Evolutionary conservation across 2,888 invertebrate species (phyloP).

Genomic region (Resseliella maxima): DNA sequence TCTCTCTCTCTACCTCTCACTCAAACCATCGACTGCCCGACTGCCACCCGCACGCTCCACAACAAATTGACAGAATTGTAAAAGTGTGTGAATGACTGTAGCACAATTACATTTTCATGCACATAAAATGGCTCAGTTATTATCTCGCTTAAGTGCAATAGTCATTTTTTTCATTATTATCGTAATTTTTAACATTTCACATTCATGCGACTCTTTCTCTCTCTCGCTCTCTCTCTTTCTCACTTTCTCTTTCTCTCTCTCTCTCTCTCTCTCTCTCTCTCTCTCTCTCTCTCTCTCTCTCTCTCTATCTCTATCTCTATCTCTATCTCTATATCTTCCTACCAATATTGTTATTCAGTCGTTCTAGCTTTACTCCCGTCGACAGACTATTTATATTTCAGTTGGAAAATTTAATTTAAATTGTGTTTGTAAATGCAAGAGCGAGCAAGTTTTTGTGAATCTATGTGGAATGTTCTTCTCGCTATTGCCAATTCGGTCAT

Average conservation of each 20-base stretch:
- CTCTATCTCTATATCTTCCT: no score
- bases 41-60: not conserved
- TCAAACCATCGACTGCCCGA: not conserved
- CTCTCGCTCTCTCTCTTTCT: not conserved
- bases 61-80: not conserved
- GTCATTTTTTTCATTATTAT: constrained; percentile 49
- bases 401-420: constrained; percentile 56
- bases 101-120: constrained; percentile 53
- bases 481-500: constrained; percentile 31
- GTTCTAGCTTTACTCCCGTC: not conserved
- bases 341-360: no score
- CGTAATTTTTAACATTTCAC: constrained; percentile 29
- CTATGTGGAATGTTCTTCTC: constrained; percentile 16
- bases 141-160: constrained; percentile 48
- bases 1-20: not conserved
- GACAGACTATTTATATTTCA: constrained; percentile 52
- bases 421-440: constrained; percentile 33
- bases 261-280: not conserved
- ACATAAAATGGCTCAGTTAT: constrained; percentile 53
- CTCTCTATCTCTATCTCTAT: not conserved
- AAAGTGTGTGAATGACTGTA: constrained; percentile 26
- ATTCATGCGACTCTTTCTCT: not conserved
- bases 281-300: no score
- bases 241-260: not conserved
- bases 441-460: constrained; percentile 16